Conservation (phyloP, 2,888 invertebrate species). For the Apocheima hispidaria region DNA sequence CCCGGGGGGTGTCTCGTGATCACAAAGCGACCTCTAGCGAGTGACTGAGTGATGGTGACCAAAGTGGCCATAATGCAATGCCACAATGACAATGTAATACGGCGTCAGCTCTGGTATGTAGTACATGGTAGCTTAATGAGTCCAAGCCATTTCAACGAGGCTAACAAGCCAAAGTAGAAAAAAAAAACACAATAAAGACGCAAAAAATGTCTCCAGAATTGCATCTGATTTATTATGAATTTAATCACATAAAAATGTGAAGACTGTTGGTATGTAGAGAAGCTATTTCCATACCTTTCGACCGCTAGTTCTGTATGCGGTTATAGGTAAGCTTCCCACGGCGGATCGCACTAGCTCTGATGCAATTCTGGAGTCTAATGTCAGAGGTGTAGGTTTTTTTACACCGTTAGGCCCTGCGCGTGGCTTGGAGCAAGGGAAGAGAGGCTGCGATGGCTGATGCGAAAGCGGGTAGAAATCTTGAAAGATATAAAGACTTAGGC, state of each 20-base stretch:
- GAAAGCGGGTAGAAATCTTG: background rate
- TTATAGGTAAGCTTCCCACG: slow-evolving; percentile 80
- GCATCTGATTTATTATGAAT: background rate
- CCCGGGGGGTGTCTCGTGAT: too few species aligned
- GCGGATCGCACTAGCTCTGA: slow-evolving; percentile 72
- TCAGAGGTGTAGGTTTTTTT: slow-evolving; percentile 83
- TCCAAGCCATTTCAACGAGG: too few species aligned
- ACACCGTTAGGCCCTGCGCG: slow-evolving; percentile 78
- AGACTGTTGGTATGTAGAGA: slow-evolving; percentile 21
- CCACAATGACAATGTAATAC: too few species aligned
- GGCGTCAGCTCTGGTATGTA: too few species aligned
- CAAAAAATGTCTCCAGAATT: too few species aligned
- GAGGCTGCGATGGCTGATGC: slow-evolving; percentile 30
- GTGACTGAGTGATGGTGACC: too few species aligned
- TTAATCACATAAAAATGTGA: background rate
- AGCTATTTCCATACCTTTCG: slow-evolving; percentile 55
- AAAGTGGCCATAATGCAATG: too few species aligned
- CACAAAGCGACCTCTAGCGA: too few species aligned
- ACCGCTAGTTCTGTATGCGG: slow-evolving; percentile 50
- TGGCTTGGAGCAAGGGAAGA: slow-evolving; percentile 51
- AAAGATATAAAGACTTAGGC: background rate
- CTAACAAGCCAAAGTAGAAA: too few species aligned
- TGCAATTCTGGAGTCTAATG: slow-evolving; percentile 83
- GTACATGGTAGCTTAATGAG: too few species aligned
- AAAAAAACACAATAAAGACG: too few species aligned